Base-by-base conservation (phyloP, 2,113 vertebrate species). In the Peromyscus leucopus region DNA sequence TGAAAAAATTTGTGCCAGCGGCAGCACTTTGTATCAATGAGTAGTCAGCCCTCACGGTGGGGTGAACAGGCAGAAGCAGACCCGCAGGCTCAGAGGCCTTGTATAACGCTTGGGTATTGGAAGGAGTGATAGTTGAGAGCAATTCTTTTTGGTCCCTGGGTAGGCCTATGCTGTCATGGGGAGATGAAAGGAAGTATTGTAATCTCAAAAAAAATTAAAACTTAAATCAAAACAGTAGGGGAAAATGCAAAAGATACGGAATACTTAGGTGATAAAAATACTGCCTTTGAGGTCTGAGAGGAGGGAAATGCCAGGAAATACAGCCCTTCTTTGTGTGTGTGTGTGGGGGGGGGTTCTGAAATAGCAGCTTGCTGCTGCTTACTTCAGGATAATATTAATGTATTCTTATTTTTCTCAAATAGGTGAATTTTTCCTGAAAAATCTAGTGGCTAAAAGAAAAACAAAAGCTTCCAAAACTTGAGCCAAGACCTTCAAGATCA, bases 391-490 rank as follows among this genome's bases (percentile, higher is more conserved):
- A 21, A 46, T 93, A 90, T 15, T 93, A 93, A 95, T 46, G 0
- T 93, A 36, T 97, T 71, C 88, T 97, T 84, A 72, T 97, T 96
- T 97, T 82, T 59, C 46, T 92, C 97, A 31, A 96, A 97, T 97
- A 99, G 99, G 99, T 87, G 99, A 99, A 99, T 99, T 99, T 98
- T 99, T 99, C 98, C 98, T 99, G 98, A 99, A 99, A 99, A 99
- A 99, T 97, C 98, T 99, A 61, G 98, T 99, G 92, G 98, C 99
- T 95, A 99, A 99, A 98, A 99, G 98, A 97, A 99, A 99, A 98
- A 98, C 97, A 91, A 99, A 99, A 96, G 92, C 86, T 2, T 98
- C 57, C 99, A 96, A 99, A 91, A 86, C 28, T n/a, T 67, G 10
- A 63, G 96, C 90, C 31, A 89, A 95, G 94, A 95, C 51, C 42